Base-by-base conservation (phyloP, 2,113 vertebrate genomes). In the Pantherophis guttatus region DNA sequence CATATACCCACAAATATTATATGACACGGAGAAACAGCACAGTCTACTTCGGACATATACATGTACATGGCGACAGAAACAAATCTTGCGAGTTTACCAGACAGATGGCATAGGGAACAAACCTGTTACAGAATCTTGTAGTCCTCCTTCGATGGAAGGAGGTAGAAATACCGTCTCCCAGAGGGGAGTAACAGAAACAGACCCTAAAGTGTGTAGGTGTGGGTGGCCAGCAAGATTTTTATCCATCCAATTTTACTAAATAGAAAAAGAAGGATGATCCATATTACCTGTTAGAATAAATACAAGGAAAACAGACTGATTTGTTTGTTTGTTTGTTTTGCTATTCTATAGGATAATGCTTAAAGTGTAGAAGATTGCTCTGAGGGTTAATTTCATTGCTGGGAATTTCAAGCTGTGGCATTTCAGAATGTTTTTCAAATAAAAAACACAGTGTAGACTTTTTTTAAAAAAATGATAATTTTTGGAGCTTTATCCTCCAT, bases 331-430 rank as follows among this genome's bases (percentile, higher is more conserved):
- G 4, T 70, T 70, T 70, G 29, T 70, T 70, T 70, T 39, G 8
- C 65, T 65, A 59, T 85, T 90, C 1, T 52, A 91, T 39, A 86
- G 11, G 24, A 24, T 11, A 29, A 8, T 70, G n/a, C 3, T 93
- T 93, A 91, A 29, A 50, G 54, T 93, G 39, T 81, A 95, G 94
- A 94, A 75, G 94, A 26, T 89, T 88, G 15, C 88, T 85, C 70
- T 95, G 44, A 24, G 55, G 91, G 58, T 44, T 53, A 93, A 13
- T 58, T 95, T 96, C 59, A 52, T 39, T 58, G 2, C 5, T 94
- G 93, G 44, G 85, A 94, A 70, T 44, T 95, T 92, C 89, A 91
- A 89, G 95, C 86, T 92, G 62, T 87, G 86, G 12, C 59, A 52
- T 87, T 92, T 93, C 9, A 17, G 75, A 19, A 91, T 87, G 33